phyloP scores from a whole-genome alignment of 1,140 invertebrate genomes.

The Wasmannia auropunctata region DNA sequence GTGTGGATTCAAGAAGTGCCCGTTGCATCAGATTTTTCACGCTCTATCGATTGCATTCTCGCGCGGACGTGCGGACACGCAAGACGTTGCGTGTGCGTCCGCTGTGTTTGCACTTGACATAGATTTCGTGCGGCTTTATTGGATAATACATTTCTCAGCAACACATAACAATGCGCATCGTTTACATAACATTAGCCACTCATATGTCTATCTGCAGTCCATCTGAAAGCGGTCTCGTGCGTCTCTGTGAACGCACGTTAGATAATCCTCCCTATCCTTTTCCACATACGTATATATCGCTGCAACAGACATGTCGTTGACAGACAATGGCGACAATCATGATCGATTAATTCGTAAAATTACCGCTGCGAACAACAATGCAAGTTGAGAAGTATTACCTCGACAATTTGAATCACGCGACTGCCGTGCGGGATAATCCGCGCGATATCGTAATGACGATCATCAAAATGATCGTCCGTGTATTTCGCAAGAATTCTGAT shows the following conservation, averaged over 20 bases:
- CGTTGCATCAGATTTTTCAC: constrained; percentile 39
- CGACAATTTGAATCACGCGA: neutral
- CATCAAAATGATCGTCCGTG: neutral
- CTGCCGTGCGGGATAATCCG: neutral
- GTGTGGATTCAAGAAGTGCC: neutral
- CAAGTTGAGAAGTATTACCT: neutral
- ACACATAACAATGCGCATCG: constrained; percentile 6
- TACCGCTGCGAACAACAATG: neutral
- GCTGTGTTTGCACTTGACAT: constrained; percentile 51
- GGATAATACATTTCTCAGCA: constrained; percentile 47
- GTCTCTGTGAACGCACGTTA: neutral
- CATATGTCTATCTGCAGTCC: neutral
- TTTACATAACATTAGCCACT: constrained; percentile 7
- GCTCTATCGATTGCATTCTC: constrained; percentile 52
- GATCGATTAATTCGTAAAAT: constrained; percentile 4
- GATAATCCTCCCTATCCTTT: neutral
- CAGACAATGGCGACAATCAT: neutral
- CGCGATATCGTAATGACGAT: neutral
- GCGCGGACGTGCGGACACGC: neutral
- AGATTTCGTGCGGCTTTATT: constrained; percentile 27
- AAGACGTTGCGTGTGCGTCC: constrained; percentile 18
- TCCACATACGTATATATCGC: neutral
- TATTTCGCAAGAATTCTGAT: constrained; percentile 4
- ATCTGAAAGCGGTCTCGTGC: neutral
- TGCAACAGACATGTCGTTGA: neutral